These are phyloP conservation scores for Tryphoninae sp. DNA, from an alignment of 2,888 invertebrate genomes.

Conservation along the genomic window DNA sequence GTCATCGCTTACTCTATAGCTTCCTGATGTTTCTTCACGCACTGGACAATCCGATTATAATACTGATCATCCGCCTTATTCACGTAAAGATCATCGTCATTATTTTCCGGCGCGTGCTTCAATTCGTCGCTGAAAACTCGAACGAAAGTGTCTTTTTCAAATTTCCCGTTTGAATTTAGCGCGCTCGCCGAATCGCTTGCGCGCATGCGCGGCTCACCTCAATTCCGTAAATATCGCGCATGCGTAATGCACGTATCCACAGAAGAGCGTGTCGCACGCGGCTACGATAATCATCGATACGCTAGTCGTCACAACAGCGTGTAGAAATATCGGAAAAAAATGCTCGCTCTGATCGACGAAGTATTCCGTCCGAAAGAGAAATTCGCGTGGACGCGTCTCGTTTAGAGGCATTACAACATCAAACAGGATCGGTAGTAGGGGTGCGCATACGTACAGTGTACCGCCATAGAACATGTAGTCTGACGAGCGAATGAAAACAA, in stretches of 20 bases:
- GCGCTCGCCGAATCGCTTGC: not conserved
- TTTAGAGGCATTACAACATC: constrained; percentile 48
- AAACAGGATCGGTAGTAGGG: constrained; percentile 37
- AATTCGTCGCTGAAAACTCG: constrained; percentile 36
- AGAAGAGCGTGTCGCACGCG: constrained; percentile 51
- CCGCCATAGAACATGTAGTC: constrained; percentile 48
- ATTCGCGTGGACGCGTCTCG: constrained; percentile 47
- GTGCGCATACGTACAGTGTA: constrained; percentile 26
- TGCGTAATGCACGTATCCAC: constrained; percentile 48
- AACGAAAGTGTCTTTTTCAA: not conserved
- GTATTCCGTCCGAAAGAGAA: constrained; percentile 50
- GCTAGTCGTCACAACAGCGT: constrained; percentile 26
- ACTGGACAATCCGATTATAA: constrained; percentile 39
- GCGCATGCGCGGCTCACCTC: constrained; percentile 16
- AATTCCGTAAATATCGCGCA: constrained; percentile 49
- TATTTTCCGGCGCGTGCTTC: not conserved
- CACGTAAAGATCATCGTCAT: constrained; percentile 6
- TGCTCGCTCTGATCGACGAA: constrained; percentile 43
- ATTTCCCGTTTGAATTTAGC: not conserved
- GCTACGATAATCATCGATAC: constrained; percentile 33
- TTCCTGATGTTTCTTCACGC: constrained; percentile 48
- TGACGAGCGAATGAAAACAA: not conserved
- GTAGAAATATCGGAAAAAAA: constrained; percentile 46
- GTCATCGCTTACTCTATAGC: constrained; percentile 45
- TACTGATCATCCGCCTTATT: constrained; percentile 20